Conservation (phyloP, 2,888 invertebrate genomes). For the Zonitis immaculata region DNA sequence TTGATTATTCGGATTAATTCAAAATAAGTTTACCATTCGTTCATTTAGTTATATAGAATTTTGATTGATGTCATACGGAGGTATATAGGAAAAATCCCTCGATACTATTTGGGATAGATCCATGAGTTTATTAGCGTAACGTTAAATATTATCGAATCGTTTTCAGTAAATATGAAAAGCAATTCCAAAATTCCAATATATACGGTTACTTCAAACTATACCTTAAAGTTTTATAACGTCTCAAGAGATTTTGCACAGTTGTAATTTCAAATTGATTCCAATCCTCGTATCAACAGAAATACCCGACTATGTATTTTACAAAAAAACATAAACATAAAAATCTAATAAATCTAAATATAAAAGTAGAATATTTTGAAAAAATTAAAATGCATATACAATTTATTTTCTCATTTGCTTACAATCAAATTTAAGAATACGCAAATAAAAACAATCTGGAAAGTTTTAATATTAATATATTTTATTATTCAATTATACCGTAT, state of each 20-base stretch:
- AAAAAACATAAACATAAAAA: too few species aligned
- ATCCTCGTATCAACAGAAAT: too few species aligned
- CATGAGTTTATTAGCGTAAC: too few species aligned
- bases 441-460: conserved; percentile 2
- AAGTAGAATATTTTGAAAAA: background rate
- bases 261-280: background rate
- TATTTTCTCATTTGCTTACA: conserved; percentile 12
- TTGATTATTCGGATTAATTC: too few species aligned
- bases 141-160: background rate
- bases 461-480: conserved; percentile 10
- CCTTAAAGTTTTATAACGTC: background rate
- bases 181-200: too few species aligned
- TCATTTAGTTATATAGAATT: too few species aligned
- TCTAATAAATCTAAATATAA: too few species aligned
- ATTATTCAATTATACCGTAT: background rate
- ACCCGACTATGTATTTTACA: too few species aligned
- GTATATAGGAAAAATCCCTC: too few species aligned
- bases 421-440: conserved; percentile 12
- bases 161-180: background rate
- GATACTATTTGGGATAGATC: too few species aligned
- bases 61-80: too few species aligned
- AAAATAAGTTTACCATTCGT: too few species aligned
- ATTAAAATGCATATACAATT: background rate
- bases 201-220: background rate
- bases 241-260: background rate